Percentiles rank a stretch among this genome's conserved stretches.
Evolutionary conservation across 2,113 vertebrate species (phyloP).

Genomic region (Probosciger aterrimus): DNA sequence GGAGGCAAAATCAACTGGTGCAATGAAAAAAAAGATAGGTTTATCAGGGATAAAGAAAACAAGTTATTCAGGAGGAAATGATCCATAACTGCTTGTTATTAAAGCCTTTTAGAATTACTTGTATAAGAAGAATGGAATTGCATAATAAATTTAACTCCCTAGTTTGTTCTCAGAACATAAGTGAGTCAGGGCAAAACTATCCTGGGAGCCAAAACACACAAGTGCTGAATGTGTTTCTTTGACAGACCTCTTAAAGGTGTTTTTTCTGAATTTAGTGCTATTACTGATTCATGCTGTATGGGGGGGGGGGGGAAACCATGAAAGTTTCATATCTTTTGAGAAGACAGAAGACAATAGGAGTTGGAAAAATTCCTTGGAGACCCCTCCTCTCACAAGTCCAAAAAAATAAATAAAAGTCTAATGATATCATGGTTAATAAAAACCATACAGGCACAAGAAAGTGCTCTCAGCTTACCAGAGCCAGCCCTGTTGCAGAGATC

Average conservation of each 20-base stretch:
- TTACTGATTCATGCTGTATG: background rate
- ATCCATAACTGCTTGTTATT: conserved; percentile 8
- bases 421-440: background rate
- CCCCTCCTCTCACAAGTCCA: background rate
- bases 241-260: background rate
- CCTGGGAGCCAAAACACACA: background rate
- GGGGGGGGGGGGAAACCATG: background rate
- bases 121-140: conserved; percentile 13
- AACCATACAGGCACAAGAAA: background rate
- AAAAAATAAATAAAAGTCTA: background rate
- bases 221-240: background rate
- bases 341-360: background rate
- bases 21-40: conserved; percentile 4
- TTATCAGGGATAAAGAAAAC: conserved; percentile 48
- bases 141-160: background rate
- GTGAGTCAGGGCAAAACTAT: background rate
- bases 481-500: background rate
- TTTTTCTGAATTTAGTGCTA: background rate
- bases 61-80: conserved; percentile 14
- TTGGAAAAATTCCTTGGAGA: background rate
- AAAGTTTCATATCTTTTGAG: background rate
- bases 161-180: background rate
- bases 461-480: background rate
- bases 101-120: conserved; percentile 14
- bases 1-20: conserved; percentile 17